phyloP scores from a whole-genome alignment of 35 echinoderm and acorn worm genomes.

The Apostichopus californicus region DNA sequence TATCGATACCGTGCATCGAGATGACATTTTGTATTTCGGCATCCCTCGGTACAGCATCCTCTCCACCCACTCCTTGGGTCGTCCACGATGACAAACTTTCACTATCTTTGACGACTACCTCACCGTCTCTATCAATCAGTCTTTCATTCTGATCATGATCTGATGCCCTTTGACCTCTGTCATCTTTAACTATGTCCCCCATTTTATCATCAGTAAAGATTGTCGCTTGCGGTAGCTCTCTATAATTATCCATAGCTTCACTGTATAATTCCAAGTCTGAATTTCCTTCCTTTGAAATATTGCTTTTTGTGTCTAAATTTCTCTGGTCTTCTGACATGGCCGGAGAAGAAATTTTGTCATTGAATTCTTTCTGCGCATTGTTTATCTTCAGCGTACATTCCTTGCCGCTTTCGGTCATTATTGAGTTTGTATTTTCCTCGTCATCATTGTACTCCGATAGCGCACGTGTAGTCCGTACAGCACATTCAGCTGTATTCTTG shows the following conservation, averaged over 20 bases:
- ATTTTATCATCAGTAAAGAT: background rate
- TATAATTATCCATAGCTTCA: background rate
- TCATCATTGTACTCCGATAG: background rate
- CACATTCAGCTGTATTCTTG: background rate
- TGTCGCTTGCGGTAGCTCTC: background rate
- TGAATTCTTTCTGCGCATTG: background rate
- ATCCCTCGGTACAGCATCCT: background rate
- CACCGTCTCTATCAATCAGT: background rate
- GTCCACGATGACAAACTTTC: background rate
- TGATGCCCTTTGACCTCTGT: background rate
- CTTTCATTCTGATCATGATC: background rate
- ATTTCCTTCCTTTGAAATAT: background rate
- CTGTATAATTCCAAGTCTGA: background rate
- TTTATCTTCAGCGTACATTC: background rate
- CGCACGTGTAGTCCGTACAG: background rate
- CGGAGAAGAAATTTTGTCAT: background rate
- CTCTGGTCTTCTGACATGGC: background rate
- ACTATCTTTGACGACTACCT: background rate
- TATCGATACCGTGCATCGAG: background rate
- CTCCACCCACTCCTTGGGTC: background rate
- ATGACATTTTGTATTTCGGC: background rate
- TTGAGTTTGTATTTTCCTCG: background rate
- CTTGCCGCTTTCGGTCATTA: background rate
- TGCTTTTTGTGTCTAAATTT: background rate
- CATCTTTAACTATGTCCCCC: background rate